Percentiles rank a stretch among this genome's conserved stretches.
These are phyloP conservation scores for Cantharis rustica DNA, from an alignment of 2,888 invertebrate species.

Conservation along the genomic window DNA sequence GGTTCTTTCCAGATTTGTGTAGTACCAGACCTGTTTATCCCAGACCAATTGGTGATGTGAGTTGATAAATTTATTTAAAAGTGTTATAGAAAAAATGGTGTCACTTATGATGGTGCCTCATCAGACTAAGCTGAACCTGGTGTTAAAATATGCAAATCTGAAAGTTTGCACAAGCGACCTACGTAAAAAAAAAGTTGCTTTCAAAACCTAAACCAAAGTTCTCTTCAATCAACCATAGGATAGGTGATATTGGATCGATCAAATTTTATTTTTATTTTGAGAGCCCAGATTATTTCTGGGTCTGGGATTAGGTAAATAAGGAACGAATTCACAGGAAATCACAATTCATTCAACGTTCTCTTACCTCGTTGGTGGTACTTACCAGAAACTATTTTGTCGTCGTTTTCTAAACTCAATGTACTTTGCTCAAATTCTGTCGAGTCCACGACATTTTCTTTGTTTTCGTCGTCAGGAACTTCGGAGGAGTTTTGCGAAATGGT, in stretches of 20 bases:
- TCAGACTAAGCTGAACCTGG: not conserved
- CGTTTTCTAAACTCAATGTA: not conserved
- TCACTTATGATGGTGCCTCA: not conserved
- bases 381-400: not conserved
- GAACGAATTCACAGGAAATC: not conserved
- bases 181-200: not conserved
- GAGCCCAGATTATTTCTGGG: not conserved
- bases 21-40: not conserved
- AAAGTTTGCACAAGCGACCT: not conserved
- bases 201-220: not conserved
- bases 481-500: conserved; percentile 44
- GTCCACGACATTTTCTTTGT: not conserved
- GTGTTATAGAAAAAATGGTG: not conserved
- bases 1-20: not conserved
- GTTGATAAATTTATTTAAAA: not conserved
- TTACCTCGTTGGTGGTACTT: not conserved
- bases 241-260: not conserved
- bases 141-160: not conserved
- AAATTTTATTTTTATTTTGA: not conserved
- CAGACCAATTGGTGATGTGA: not conserved
- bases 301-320: not conserved
- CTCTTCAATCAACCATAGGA: not conserved
- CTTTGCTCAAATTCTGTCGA: not conserved
- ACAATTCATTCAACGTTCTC: not conserved
- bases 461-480: conserved; percentile 5